Conservation (phyloP, 2,888 invertebrate genomes). For the Branchellion lobata region DNA sequence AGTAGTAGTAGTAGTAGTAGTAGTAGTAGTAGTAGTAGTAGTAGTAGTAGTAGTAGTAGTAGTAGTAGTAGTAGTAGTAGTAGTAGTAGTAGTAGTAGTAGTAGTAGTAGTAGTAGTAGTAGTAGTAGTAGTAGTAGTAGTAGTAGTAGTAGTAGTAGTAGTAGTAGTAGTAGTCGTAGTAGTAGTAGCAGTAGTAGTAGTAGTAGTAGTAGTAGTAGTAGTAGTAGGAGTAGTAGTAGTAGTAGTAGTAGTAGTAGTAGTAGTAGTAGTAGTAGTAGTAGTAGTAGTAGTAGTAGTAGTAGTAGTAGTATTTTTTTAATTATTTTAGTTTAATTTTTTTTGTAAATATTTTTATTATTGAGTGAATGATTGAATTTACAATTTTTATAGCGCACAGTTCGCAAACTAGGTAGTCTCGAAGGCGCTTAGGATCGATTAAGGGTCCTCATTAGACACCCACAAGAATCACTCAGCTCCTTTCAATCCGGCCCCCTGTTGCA, state of each 20-base stretch:
- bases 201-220: constrained; percentile 45
- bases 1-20: constrained; percentile 24
- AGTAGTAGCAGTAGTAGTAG: constrained; percentile 44
- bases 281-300: constrained; percentile 46
- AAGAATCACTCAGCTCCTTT: too few relatives aligned
- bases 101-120: neutral
- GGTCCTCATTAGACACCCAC: too few relatives aligned
- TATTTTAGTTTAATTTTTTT: too few relatives aligned
- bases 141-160: neutral
- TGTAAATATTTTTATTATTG: too few relatives aligned
- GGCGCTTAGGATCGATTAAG: too few relatives aligned
- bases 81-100: constrained; percentile 4
- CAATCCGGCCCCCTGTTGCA: too few relatives aligned
- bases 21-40: constrained; percentile 42
- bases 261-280: constrained; percentile 48
- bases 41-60: constrained; percentile 34
- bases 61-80: constrained; percentile 10
- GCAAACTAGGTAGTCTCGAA: too few relatives aligned
- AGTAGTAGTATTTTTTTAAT: constrained; percentile 38
- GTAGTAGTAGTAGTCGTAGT: constrained; percentile 2
- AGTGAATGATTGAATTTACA: neutral
- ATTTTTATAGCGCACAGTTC: neutral
- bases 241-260: constrained; percentile 49
- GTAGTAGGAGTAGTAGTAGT: constrained; percentile 45
- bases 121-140: constrained; percentile 9